Evolutionary conservation across 2,888 invertebrate species (phyloP).

Genomic region (Drosophila monieri): DNA sequence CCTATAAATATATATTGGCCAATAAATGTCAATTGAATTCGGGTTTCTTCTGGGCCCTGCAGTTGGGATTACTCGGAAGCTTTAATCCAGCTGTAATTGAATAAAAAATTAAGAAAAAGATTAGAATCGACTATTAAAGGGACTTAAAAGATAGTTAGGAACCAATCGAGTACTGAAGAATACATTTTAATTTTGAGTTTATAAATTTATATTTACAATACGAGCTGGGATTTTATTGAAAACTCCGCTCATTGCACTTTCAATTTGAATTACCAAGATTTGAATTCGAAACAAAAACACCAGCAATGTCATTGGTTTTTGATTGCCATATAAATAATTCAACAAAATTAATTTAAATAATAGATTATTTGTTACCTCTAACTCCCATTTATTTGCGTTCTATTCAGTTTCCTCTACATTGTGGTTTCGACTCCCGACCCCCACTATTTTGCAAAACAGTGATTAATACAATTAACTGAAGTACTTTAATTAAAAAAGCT

Average conservation of each 20-base stretch:
- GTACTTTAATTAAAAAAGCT: constrained; percentile 74
- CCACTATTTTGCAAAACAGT: constrained; percentile 45
- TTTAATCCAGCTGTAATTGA: constrained; percentile 30
- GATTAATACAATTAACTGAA: constrained; percentile 77
- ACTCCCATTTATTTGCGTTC: not conserved
- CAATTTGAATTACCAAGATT: constrained; percentile 21
- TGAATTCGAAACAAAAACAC: constrained; percentile 8
- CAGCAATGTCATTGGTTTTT: constrained; percentile 26
- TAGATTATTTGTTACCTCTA: constrained; percentile 5
- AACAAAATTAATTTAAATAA: constrained; percentile 26
- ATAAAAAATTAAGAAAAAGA: constrained; percentile 13
- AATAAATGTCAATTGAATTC: constrained; percentile 79
- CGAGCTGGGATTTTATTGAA: not conserved
- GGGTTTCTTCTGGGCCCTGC: constrained; percentile 30
- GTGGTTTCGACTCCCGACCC: constrained; percentile 15
- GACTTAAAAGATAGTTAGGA: not conserved
- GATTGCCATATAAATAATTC: constrained; percentile 29
- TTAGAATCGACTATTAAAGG: not conserved
- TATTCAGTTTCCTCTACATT: constrained; percentile 20
- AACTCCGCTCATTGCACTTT: not conserved
- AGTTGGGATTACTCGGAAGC: constrained; percentile 8
- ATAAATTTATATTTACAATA: not conserved
- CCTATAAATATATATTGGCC: constrained; percentile 77
- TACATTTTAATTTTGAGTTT: no score
- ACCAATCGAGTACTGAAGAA: no score